phyloP scores from a whole-genome alignment of 2,797 vertebrate species.

The Myripristis jacobus region DNA sequence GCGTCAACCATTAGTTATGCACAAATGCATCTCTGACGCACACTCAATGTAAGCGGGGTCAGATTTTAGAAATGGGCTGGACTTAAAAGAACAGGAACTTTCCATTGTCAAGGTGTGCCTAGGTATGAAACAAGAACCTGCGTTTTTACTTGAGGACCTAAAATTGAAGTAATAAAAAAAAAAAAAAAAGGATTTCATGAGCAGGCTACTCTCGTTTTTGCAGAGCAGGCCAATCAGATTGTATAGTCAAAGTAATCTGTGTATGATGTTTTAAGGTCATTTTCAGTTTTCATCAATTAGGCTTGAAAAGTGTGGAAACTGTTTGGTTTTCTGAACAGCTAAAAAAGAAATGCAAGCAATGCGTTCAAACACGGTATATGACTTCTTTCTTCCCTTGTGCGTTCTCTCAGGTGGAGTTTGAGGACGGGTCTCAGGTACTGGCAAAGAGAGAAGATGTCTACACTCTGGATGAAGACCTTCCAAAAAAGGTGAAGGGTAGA shows the following conservation, averaged over 20 bases:
- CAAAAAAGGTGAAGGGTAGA: slow-evolving; percentile 96
- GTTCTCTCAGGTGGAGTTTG: slow-evolving; percentile 91
- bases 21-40: slow-evolving; percentile 76
- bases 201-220: background rate
- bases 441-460: slow-evolving; percentile 97
- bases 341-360: background rate
- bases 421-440: slow-evolving; percentile 95
- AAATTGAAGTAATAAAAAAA: background rate
- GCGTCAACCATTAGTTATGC: slow-evolving; percentile 76
- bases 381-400: background rate
- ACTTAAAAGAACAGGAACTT: slow-evolving; percentile 51
- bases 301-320: background rate
- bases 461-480: slow-evolving; percentile 94
- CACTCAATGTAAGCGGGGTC: slow-evolving; percentile 32
- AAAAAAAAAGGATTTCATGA: background rate
- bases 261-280: background rate
- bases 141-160: background rate
- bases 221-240: background rate
- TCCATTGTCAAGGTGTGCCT: slow-evolving; percentile 53
- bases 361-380: background rate
- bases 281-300: background rate
- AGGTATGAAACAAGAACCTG: slow-evolving; percentile 2
- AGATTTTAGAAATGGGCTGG: slow-evolving; percentile 28
- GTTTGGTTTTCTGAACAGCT: too few species aligned
- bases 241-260: background rate